Evolutionary conservation across 2,888 invertebrate genomes (phyloP), one percentile per base, ranked within the genome.

Genomic region (Acrobasis repandana): DNA sequence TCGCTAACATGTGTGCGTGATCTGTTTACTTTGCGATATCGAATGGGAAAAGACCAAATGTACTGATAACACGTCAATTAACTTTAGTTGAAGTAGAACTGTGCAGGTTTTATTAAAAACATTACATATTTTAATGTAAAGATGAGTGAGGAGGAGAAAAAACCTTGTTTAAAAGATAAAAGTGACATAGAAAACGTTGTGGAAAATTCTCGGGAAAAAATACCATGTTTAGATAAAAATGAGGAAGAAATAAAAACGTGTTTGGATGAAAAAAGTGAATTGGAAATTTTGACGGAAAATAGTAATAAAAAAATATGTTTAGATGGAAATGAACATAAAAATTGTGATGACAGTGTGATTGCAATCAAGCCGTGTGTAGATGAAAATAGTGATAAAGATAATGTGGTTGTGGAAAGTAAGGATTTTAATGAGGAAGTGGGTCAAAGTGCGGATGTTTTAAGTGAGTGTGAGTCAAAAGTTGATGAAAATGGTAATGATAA

Each of bases 71-170:
- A 28, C 11, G 11, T n/a, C 18, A 9, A 33, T 33, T 50, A 61
- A 36, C 10, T 43, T 38, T 43, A 58, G 50, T 43, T 20, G 38
- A 54, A 54, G 38, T 33, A 18, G 4, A n/a, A 43, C 11, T 10
- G 20, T 43, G 51, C 49, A 16, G 15, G 10, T 33, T 16, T 49
- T 50, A 3, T 10, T 14, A 34, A 14, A 16, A 47, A n/a, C 15
- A n/a, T 33, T 43, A 10, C 18, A 38, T 9, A 61, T 56, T 66
- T 63, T 66, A 46, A 65, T 15, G 47, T 57, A 57, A 77, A 67
- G 73, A 89, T 90, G 89, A 79, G 74, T 65, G 85, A 83, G 56
- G 86, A 85, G 43, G 80, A 83, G 77, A 77, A 75, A 50, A 67
- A 73, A 62, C 73, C 74, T 34, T 79, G 77, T 71, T 69, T 79